Base-by-base conservation (phyloP, 2,888 invertebrate genomes). In the Eilema caniola region DNA sequence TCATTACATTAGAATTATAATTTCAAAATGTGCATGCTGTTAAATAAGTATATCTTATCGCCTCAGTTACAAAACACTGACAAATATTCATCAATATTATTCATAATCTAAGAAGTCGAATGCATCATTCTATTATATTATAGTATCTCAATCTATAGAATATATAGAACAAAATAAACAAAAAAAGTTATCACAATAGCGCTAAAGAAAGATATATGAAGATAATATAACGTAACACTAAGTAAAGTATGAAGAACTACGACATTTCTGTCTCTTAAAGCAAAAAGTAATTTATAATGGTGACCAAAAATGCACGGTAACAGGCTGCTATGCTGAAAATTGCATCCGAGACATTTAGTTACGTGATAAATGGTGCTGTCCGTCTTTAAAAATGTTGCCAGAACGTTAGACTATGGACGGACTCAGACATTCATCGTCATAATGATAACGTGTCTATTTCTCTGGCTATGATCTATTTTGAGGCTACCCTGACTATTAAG, bases 311-410 rank as follows among this genome's bases (percentile, higher is more conserved):
- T 75, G 82, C 77, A 71, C 69, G 72, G 81, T 83, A 77, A 83
- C 77, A 74, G 72, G 64, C 81, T 77, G 73, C 77, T 74, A 73
- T 79, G 76, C 79, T 83, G 76, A 77, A 84, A 83, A 83, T 83
- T 84, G 82, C 85, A 82, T 83, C 77, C 69, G 73, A 78, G 85
- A 83, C 78, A 79, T 83, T 74, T 74, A 72, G 69, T 77, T 75
- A 72, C 76, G 78, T 83, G 85, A 83, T 76, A 78, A 83, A 83
- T 83, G 83, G 81, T 75, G 71, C 73, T 72, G 78, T 77, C 83
- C 81, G 75, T 79, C 76, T 81, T 81, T 79, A 79, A 83, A 70
- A 81, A 81, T 79, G 75, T 79, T 73, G 72, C 77, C 74, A 74
- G 77, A 72, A 74, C 69, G 83, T 71, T 81, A 70, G 68, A 77